Percentiles rank a stretch among this genome's conserved stretches.
These are phyloP conservation scores for Mus pahari DNA, from an alignment of 2,113 vertebrate species.

Conservation along the genomic window DNA sequence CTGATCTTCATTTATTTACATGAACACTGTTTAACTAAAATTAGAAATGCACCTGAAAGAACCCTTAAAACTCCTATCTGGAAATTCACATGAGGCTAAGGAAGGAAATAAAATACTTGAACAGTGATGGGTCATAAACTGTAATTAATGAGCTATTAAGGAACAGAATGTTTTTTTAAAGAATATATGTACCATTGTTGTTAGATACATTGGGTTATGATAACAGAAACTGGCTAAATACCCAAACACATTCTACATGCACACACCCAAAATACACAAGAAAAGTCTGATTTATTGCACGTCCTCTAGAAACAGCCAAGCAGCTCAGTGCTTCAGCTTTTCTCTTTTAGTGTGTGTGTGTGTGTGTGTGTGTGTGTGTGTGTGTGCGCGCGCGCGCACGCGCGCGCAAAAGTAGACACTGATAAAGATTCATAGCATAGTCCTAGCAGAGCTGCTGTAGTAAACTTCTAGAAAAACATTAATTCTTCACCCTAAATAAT, in stretches of 20 bases:
- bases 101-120: conserved; percentile 12
- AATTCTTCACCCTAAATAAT: conserved; percentile 7
- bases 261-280: background rate
- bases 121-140: background rate
- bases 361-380: background rate
- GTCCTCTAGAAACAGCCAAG: conserved; percentile 42
- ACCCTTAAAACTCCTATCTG: conserved; percentile 37
- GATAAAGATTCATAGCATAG: background rate
- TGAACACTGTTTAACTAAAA: conserved; percentile 15
- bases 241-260: background rate
- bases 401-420: background rate
- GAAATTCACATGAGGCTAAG: background rate
- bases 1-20: conserved; percentile 51
- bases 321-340: background rate
- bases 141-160: conserved; percentile 29
- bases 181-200: background rate
- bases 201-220: background rate
- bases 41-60: conserved; percentile 19
- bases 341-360: background rate
- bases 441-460: background rate
- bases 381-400: background rate
- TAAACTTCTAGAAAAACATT: conserved; percentile 40
- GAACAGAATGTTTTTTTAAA: conserved; percentile 35
- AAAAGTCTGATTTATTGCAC: conserved; percentile 31
- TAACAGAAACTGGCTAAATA: background rate